Conservation (phyloP, 2,113 vertebrate genomes). For the Cavia aperea region DNA sequence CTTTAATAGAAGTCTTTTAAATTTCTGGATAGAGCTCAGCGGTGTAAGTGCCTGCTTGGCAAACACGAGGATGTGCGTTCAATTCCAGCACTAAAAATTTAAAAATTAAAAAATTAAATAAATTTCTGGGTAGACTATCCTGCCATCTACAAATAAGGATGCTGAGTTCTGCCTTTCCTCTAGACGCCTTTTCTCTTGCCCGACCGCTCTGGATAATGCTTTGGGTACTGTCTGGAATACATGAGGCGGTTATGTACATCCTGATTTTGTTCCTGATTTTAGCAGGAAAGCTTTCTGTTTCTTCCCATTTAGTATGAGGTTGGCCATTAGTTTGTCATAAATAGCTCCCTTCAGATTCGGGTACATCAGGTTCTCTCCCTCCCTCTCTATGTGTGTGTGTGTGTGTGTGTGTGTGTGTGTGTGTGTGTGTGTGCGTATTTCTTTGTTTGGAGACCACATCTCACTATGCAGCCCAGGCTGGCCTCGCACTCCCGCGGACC, state of each 20-base stretch:
- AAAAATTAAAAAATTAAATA: no score
- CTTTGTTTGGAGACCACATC: neutral
- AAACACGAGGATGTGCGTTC: no score
- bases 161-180: neutral
- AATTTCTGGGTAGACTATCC: neutral
- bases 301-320: neutral
- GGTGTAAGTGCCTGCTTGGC: no score
- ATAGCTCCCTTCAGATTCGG: neutral
- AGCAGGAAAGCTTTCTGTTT: neutral
- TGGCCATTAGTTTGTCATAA: neutral
- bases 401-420: no score
- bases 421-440: neutral
- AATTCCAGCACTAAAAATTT: no score
- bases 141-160: neutral
- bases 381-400: no score
- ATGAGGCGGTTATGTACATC: neutral
- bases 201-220: neutral
- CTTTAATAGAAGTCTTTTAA: neutral
- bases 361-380: no score
- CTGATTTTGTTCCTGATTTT: neutral
- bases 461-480: neutral
- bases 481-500: neutral
- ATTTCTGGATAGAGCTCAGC: no score
- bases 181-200: neutral
- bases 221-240: neutral